Evolutionary conservation across 2,888 invertebrate genomes (phyloP).

Genomic region (Crematogaster levior): DNA sequence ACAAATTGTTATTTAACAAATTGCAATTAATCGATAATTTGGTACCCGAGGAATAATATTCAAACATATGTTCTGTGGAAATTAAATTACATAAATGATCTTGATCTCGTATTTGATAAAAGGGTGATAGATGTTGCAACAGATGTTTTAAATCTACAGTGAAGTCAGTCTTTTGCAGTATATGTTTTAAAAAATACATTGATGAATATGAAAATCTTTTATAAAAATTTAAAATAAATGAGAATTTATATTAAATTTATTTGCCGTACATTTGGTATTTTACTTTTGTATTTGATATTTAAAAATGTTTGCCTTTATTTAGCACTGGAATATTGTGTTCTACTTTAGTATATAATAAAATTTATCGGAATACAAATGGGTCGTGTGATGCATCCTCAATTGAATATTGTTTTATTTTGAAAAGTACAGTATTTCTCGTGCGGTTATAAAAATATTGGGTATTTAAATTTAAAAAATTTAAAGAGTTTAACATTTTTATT

Average conservation of each 20-base stretch:
- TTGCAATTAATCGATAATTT: constrained; percentile 2
- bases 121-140: no score
- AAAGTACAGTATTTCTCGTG: neutral
- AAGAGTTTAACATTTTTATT: neutral
- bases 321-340: neutral
- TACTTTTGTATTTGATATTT: constrained; percentile 8
- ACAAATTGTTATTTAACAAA: neutral
- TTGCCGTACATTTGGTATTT: neutral
- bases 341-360: neutral
- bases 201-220: neutral
- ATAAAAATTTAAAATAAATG: neutral
- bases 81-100: neutral
- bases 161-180: neutral
- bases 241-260: constrained; percentile 9
- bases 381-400: neutral
- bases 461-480: neutral
- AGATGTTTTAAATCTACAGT: neutral
- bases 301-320: neutral
- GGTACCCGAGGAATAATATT: neutral
- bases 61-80: neutral
- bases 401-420: neutral
- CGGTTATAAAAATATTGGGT: constrained; percentile 11
- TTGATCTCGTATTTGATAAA: neutral
- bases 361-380: neutral
- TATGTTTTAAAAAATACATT: neutral